phyloP scores from a whole-genome alignment of 2,113 vertebrate genomes.

The Zonotrichia leucophrys region DNA sequence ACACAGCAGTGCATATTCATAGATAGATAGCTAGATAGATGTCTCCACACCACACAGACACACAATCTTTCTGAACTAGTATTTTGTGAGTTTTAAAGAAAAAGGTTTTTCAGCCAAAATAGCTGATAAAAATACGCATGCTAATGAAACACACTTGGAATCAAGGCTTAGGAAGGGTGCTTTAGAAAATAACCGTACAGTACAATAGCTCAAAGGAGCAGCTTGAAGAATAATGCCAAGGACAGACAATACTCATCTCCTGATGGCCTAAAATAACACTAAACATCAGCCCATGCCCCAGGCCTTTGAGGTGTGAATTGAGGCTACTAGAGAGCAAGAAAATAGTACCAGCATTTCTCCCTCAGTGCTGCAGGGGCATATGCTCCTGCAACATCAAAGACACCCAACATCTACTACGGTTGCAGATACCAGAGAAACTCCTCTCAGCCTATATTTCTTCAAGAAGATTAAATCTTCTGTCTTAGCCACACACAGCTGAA shows the following conservation, averaged over 20 bases:
- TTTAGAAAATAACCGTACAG: neutral
- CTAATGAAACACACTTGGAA: neutral
- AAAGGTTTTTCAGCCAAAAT: neutral
- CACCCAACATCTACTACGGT: rapidly evolving
- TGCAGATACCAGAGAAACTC: neutral
- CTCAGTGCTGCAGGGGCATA: neutral
- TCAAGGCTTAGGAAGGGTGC: neutral
- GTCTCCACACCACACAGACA: neutral
- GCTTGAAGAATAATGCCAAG: neutral
- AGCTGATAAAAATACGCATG: neutral
- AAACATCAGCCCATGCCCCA: neutral
- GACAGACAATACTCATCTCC: neutral
- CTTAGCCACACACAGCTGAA: neutral
- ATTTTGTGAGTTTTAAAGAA: neutral
- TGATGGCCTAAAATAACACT: neutral
- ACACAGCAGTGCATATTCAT: neutral
- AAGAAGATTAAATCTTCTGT: neutral
- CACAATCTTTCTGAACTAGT: neutral
- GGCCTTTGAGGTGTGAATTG: rapidly evolving
- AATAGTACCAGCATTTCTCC: neutral
- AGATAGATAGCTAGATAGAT: neutral
- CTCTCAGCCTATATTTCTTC: neutral
- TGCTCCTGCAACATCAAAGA: neutral
- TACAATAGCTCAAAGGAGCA: neutral
- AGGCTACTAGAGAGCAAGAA: neutral